A percentile compares a stretch with the other conserved stretches of the same genome.
Conservation (phyloP, 2,797 vertebrate genomes). For the Argentina silus region DNA sequence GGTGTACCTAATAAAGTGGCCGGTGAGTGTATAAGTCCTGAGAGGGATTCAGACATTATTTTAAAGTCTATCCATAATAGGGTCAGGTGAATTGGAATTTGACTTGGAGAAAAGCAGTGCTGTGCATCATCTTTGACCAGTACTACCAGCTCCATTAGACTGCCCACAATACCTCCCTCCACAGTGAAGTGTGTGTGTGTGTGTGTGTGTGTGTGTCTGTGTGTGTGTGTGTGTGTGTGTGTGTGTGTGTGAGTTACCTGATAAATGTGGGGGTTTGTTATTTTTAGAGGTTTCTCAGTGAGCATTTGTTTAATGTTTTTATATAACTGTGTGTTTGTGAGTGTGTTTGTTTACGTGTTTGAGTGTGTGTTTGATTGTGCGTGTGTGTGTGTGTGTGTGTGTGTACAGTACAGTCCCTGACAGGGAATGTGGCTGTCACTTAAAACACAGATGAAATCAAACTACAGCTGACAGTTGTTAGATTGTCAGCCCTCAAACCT, state of each 20-base stretch:
- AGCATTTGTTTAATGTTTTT: too few species aligned
- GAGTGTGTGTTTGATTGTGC: not conserved
- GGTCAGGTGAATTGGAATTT: slow-evolving; percentile 61
- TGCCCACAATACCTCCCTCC: slow-evolving; percentile 1
- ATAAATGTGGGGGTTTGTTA: too few species aligned
- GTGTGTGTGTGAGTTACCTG: too few species aligned
- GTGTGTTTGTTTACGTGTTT: too few species aligned
- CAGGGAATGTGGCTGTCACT: not conserved
- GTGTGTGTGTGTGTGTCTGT: too few species aligned
- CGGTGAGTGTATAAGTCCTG: too few species aligned
- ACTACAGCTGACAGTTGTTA: not conserved
- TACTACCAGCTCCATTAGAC: slow-evolving; percentile 20
- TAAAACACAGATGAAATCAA: not conserved
- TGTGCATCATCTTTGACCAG: slow-evolving; percentile 38
- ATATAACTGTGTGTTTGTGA: too few species aligned
- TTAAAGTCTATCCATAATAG: slow-evolving; percentile 50
- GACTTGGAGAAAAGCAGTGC: slow-evolving; percentile 54
- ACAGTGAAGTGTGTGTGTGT: too few species aligned
- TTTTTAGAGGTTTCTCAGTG: too few species aligned
- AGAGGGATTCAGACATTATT: slow-evolving; percentile 26
- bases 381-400: slow-evolving; percentile 16
- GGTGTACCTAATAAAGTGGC: too few species aligned
- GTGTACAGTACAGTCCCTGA: too few species aligned
- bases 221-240: too few species aligned
- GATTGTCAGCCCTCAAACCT: not conserved